These are phyloP conservation scores for Palythoa grandis DNA, from an alignment of 92 coral and sea anemone genomes.

Conservation along the genomic window DNA sequence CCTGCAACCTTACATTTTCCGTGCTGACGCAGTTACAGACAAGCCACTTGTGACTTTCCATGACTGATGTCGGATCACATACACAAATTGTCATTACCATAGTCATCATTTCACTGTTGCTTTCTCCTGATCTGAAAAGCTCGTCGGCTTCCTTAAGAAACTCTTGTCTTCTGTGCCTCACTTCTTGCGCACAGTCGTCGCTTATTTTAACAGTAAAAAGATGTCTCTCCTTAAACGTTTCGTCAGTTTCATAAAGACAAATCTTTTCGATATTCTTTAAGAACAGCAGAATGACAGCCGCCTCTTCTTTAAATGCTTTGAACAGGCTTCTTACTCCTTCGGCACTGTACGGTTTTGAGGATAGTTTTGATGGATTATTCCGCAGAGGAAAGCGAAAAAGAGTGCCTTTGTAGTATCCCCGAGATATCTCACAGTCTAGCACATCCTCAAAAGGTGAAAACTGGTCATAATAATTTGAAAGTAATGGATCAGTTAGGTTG, in stretches of 20 bases:
- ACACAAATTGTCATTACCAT: background rate
- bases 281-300: slow-evolving; percentile 46
- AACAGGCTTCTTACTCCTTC: slow-evolving; percentile 34
- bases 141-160: slow-evolving; percentile 24
- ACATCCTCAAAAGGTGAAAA: slow-evolving; percentile 55
- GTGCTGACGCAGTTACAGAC: slow-evolving; percentile 38
- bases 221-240: background rate
- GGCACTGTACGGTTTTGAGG: slow-evolving; percentile 41
- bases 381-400: slow-evolving; percentile 62
- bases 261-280: slow-evolving; percentile 42
- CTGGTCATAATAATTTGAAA: slow-evolving; percentile 36
- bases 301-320: slow-evolving; percentile 39
- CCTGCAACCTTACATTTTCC: slow-evolving; percentile 23
- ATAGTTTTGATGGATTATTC: slow-evolving; percentile 45
- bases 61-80: background rate
- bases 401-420: slow-evolving; percentile 35
- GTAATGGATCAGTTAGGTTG: slow-evolving; percentile 39
- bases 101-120: background rate
- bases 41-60: slow-evolving; percentile 7
- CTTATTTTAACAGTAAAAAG: slow-evolving; percentile 47
- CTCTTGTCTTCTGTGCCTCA: slow-evolving; percentile 31
- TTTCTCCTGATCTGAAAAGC: slow-evolving; percentile 23
- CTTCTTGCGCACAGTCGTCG: slow-evolving; percentile 36
- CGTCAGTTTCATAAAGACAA: slow-evolving; percentile 20
- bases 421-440: slow-evolving; percentile 48